Evolutionary conservation across 2,113 vertebrate species (phyloP).

Genomic region (Ranitomeya variabilis): DNA sequence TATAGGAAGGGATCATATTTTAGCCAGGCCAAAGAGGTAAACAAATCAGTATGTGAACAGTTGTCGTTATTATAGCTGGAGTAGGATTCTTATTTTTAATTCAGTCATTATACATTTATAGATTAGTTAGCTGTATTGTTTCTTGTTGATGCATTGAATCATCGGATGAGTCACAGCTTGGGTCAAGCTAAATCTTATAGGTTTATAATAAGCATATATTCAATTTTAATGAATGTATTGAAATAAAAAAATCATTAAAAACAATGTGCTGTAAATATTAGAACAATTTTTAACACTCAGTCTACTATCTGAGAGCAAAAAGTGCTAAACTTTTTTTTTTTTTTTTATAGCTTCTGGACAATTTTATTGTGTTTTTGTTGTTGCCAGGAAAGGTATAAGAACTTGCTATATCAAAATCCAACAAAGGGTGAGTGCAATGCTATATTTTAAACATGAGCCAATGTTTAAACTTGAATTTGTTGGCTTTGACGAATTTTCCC

Average conservation of each 20-base stretch:
- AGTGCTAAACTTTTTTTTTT: too few species aligned
- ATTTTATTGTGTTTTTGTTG: too few species aligned
- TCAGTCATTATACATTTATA: slow-evolving; percentile 46
- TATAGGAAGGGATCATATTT: slow-evolving; percentile 48
- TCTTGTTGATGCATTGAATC: slow-evolving; percentile 13
- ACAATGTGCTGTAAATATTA: background rate
- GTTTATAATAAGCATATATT: slow-evolving; percentile 9
- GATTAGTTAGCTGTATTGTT: slow-evolving; percentile 31
- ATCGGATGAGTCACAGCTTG: slow-evolving; percentile 42
- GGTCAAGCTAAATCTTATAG: slow-evolving; percentile 35
- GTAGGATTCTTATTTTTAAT: slow-evolving; percentile 43
- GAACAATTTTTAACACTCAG: background rate
- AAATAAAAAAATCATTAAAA: background rate
- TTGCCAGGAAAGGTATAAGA: too few species aligned
- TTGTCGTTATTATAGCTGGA: slow-evolving; percentile 30
- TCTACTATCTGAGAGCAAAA: background rate
- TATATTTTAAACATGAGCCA: too few species aligned
- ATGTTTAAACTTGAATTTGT: too few species aligned
- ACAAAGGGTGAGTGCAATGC: too few species aligned
- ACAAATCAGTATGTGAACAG: slow-evolving; percentile 51
- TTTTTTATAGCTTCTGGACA: too few species aligned
- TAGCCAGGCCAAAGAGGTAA: slow-evolving; percentile 35
- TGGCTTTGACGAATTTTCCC: too few species aligned
- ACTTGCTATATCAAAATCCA: too few species aligned
- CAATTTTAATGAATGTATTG: background rate